Conservation (phyloP, 2,797 vertebrate species). For the Myioborus melanocephalus region DNA sequence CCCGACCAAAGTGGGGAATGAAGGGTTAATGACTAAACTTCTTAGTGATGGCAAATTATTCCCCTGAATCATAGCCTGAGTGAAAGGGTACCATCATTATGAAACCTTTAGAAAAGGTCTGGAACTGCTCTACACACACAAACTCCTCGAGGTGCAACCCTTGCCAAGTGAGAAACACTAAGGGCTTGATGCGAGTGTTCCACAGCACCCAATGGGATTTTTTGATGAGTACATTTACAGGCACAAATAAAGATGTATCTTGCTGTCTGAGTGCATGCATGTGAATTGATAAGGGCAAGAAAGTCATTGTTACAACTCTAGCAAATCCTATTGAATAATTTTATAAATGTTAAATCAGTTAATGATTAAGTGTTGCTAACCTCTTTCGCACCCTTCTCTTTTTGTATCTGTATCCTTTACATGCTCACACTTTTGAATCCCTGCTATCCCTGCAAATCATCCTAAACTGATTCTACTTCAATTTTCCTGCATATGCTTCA, state of each 20-base stretch:
- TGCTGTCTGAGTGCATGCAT: too few relatives aligned
- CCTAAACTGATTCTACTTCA: neutral
- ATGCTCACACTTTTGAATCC: neutral
- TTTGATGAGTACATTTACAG: neutral
- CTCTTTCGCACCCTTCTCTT: neutral
- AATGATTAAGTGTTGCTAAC: neutral
- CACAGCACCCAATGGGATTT: neutral
- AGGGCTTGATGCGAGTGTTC: neutral
- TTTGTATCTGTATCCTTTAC: neutral
- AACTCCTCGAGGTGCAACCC: accelerated
- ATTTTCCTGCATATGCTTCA: neutral
- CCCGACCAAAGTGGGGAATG: neutral
- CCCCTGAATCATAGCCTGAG: neutral
- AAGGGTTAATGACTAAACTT: too few relatives aligned
- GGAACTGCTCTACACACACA: neutral
- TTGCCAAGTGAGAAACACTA: neutral
- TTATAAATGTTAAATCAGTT: neutral
- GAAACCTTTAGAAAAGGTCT: neutral
- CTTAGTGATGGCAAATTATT: neutral
- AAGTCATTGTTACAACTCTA: neutral
- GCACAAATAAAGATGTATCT: neutral
- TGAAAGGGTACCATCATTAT: neutral
- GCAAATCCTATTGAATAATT: neutral
- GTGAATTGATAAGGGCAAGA: neutral
- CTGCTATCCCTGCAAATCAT: neutral